Conservation (phyloP, 1,140 invertebrate species). For the Papilio helenus region DNA sequence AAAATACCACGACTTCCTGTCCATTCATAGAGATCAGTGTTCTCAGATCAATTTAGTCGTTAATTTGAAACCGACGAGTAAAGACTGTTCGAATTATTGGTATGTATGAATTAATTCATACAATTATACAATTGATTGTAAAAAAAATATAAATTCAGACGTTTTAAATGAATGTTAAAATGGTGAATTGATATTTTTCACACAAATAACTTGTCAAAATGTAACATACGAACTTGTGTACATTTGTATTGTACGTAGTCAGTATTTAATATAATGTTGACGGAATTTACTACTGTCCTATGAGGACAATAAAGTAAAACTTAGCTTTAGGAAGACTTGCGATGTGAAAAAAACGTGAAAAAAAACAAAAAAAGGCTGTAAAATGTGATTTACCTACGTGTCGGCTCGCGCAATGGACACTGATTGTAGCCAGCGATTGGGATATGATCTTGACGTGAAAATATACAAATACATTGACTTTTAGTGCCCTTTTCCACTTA, state of each 20-base stretch:
- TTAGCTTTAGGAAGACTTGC: conserved; percentile 9
- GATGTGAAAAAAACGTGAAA: conserved; percentile 47
- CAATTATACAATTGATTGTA: not conserved
- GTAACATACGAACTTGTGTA: not conserved
- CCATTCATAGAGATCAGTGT: too few species aligned
- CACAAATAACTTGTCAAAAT: not conserved
- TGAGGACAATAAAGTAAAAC: conserved; percentile 25
- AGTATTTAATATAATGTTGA: conserved; percentile 20
- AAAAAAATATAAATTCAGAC: not conserved
- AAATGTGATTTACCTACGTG: conserved; percentile 71
- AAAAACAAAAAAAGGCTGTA: conserved; percentile 74
- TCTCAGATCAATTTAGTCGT: too few species aligned
- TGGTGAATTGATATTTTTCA: not conserved
- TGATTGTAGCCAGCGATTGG: conserved; percentile 37
- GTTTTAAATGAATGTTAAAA: conserved; percentile 1
- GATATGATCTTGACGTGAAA: conserved; percentile 12
- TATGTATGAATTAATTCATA: conserved; percentile 3
- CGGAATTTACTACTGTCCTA: conserved; percentile 27
- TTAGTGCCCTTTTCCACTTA: too few species aligned
- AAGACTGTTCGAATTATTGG: not conserved
- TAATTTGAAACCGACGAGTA: too few species aligned
- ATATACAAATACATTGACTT: not conserved
- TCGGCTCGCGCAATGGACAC: conserved; percentile 69
- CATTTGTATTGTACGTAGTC: not conserved
- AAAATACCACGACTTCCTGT: too few species aligned